Evolutionary conservation across 2,797 vertebrate species (phyloP), one percentile per base, ranked within the genome.

Genomic region (Arrhamphus sclerolepis): DNA sequence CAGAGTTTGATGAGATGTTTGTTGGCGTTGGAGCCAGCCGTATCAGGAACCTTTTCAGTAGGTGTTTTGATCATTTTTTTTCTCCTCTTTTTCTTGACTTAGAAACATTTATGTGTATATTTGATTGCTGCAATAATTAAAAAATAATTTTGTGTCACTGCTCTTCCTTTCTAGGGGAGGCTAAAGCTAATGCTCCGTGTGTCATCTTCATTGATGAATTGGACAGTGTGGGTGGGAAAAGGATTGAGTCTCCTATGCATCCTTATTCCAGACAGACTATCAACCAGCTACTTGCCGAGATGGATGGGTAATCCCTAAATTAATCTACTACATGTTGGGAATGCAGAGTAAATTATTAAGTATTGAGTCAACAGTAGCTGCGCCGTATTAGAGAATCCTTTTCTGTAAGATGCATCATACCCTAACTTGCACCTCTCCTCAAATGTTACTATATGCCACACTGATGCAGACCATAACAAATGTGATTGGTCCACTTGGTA

Each of bases 1-100:
- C 97, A 0, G 97, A 99, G 84, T 99, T 99, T 65, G 98, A 99
- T 60, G 97, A 99, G 90, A 98, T 99, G 98, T 99, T 98, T 84
- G 97, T 99, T 48, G 98, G 98, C 1, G 96, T 99, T 3, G 97
- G 98, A 86, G 98, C 97, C n/a, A 98, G 98, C 78, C 96, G 97
- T 61, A 98, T 99, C 86, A 91, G 98, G 82, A 99, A 98, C 85
- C 93, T 99, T 16, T 99, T 99, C 76, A 93, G 98, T 98, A 85
- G 20, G 94, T 93, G 56, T 28, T 62, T 14, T 2, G 7, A 38
- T 38, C 8, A 24, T 4, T 16, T 11, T 6, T 24, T 19, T 7
- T 20, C 93, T 62, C 16, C 56, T 22, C 2, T 10, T 22, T 22
- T 14, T 38, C 5, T 4, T 38, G 34, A 14, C 34, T 14, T 16